Evolutionary conservation across 2,888 invertebrate genomes (phyloP).

Genomic region (Cephus pulcher): DNA sequence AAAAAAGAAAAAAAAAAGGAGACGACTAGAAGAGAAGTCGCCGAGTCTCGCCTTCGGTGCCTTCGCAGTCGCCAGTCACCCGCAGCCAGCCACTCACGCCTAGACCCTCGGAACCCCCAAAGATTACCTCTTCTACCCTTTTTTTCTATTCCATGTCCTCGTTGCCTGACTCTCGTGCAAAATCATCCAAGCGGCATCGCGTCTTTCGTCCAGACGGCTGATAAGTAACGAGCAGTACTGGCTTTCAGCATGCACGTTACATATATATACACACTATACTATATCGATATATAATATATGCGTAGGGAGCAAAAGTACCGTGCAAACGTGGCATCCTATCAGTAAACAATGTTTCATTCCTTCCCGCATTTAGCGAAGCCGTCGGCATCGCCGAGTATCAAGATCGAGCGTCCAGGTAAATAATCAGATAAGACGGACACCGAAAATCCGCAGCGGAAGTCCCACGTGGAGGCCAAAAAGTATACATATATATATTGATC

Average conservation of each 20-base stretch:
- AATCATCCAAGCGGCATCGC: too few species aligned
- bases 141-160: too few species aligned
- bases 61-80: too few species aligned
- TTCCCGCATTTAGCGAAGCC: slow-evolving; percentile 38
- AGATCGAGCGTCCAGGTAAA: slow-evolving; percentile 47
- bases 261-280: too few species aligned
- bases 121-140: too few species aligned
- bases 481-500: too few species aligned
- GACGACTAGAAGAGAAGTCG: too few species aligned
- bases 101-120: too few species aligned
- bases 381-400: slow-evolving; percentile 37
- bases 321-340: slow-evolving; percentile 27
- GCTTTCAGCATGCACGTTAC: slow-evolving; percentile 14
- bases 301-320: neutral
- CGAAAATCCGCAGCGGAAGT: slow-evolving; percentile 36
- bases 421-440: slow-evolving; percentile 40
- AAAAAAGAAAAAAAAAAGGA: neutral
- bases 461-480: slow-evolving; percentile 6
- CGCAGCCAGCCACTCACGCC: too few species aligned
- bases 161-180: too few species aligned
- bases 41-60: too few species aligned
- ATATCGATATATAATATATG: slow-evolving; percentile 24
- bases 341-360: slow-evolving; percentile 47
- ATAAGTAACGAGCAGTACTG: slow-evolving; percentile 31
- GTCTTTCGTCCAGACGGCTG: neutral